phyloP scores from a whole-genome alignment of 2,797 vertebrate genomes.

The Okamejei kenojei region DNA sequence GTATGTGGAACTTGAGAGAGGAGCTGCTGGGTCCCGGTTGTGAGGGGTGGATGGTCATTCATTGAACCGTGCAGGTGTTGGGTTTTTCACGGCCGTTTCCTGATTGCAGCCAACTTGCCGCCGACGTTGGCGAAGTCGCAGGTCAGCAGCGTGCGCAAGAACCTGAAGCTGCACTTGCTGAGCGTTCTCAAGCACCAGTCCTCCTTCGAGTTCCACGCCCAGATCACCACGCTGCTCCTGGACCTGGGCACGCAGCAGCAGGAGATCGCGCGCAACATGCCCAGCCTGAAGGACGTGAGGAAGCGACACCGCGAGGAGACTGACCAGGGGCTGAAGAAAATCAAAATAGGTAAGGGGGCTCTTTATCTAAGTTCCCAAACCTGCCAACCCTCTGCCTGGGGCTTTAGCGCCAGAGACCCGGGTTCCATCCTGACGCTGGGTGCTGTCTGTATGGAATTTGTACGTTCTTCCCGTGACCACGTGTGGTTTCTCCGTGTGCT shows the following conservation, averaged over 20 bases:
- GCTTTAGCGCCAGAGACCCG: too few species aligned
- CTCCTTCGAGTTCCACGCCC: slow-evolving; percentile 81
- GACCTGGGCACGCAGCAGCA: slow-evolving; percentile 85
- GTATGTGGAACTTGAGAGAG: neutral
- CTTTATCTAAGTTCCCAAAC: too few species aligned
- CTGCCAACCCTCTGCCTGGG: neutral
- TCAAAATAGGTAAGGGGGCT: slow-evolving; percentile 73
- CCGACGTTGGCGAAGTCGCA: slow-evolving; percentile 90
- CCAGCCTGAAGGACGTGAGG: slow-evolving; percentile 64
- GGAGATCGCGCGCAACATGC: slow-evolving; percentile 76
- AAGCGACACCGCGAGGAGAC: slow-evolving; percentile 74
- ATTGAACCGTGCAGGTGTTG: neutral
- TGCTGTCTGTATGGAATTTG: too few species aligned
- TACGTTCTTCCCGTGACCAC: too few species aligned
- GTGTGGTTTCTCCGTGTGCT: too few species aligned
- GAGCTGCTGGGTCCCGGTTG: neutral
- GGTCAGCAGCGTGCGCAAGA: slow-evolving; percentile 92
- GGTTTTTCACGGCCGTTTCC: neutral
- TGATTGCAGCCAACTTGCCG: slow-evolving; percentile 74
- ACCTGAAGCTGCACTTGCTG: slow-evolving; percentile 84
- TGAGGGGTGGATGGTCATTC: neutral
- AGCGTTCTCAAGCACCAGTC: slow-evolving; percentile 80
- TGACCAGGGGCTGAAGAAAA: slow-evolving; percentile 74
- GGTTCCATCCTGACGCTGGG: too few species aligned
- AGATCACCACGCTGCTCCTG: slow-evolving; percentile 82